phyloP scores from a whole-genome alignment of 2,797 vertebrate species.

The Kryptolebias ocellatus region DNA sequence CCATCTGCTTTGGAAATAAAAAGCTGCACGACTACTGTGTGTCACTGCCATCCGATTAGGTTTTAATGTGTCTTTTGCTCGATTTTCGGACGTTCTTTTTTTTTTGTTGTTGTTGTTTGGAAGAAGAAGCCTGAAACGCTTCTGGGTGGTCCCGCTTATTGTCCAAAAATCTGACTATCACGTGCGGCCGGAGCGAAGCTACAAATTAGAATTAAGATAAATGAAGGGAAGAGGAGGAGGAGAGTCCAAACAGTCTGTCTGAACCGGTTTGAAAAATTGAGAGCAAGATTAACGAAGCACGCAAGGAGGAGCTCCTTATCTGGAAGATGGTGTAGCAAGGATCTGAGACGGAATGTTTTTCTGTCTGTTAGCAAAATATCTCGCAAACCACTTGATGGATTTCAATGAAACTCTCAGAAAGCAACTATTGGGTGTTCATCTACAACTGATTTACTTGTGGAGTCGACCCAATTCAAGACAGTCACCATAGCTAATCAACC shows the following conservation, averaged over 20 bases:
- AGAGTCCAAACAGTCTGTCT: conserved; percentile 58
- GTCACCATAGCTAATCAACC: no score
- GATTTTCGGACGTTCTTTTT: conserved; percentile 35
- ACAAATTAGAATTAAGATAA: conserved; percentile 69
- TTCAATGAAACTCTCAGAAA: no score
- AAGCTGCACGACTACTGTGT: conserved; percentile 74
- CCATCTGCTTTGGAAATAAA: conserved; percentile 84
- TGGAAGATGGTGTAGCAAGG: conserved; percentile 10
- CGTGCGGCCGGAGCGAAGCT: conserved; percentile 65
- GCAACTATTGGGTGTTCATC: no score
- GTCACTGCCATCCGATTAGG: conserved; percentile 72
- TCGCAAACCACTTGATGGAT: no score
- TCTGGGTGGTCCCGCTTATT: conserved; percentile 74
- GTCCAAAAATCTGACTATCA: conserved; percentile 69
- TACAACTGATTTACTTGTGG: no score
- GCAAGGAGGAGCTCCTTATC: conserved; percentile 17
- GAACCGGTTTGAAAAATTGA: conserved; percentile 47
- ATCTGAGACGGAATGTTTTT: no score
- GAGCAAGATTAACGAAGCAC: conserved; percentile 22
- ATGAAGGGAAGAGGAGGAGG: conserved; percentile 56
- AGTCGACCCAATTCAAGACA: no score
- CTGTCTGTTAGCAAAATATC: no score
- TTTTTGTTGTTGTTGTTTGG: not conserved
- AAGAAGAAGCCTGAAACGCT: conserved; percentile 48
- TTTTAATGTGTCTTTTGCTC: conserved; percentile 70